A percentile compares a stretch with the other conserved stretches of the same genome.
These are phyloP conservation scores for Varecia variegata DNA, from an alignment of 2,797 vertebrate species.

Conservation along the genomic window DNA sequence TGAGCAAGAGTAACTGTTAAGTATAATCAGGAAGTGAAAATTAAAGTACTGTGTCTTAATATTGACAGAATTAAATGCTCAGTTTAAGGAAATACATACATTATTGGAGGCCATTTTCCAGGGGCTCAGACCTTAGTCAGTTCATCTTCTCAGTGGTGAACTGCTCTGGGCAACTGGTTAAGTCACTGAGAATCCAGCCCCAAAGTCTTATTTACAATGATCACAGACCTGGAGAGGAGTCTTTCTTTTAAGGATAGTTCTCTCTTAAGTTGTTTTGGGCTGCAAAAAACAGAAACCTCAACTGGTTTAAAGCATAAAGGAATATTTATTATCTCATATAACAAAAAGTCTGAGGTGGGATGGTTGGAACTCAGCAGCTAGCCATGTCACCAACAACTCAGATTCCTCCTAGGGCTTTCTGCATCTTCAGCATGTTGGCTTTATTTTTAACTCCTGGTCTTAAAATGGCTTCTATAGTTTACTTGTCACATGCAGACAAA, in stretches of 20 bases:
- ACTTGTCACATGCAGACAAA: conserved; percentile 21
- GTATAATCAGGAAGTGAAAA: conserved; percentile 66
- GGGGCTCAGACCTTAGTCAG: background rate
- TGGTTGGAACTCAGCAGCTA: background rate
- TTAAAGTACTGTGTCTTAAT: conserved; percentile 36
- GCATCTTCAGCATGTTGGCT: background rate
- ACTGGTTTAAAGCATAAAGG: background rate
- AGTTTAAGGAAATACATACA: conserved; percentile 6
- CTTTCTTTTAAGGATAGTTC: conserved; percentile 15
- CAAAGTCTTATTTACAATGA: background rate
- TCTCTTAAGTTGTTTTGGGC: background rate
- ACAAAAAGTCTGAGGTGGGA: conserved; percentile 7
- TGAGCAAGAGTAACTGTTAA: conserved; percentile 46
- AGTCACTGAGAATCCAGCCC: background rate
- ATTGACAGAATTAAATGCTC: conserved; percentile 15
- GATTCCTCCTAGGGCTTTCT: background rate
- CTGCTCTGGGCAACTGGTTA: background rate
- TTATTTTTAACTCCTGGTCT: conserved; percentile 49
- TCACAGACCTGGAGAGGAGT: background rate
- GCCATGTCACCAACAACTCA: background rate
- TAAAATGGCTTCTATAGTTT: background rate
- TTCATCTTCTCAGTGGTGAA: background rate
- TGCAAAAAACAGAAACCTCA: conserved; percentile 7
- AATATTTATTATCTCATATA: background rate
- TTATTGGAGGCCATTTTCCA: background rate